Base-by-base conservation (phyloP, 2,113 vertebrate genomes). In the Lynx canadensis region DNA sequence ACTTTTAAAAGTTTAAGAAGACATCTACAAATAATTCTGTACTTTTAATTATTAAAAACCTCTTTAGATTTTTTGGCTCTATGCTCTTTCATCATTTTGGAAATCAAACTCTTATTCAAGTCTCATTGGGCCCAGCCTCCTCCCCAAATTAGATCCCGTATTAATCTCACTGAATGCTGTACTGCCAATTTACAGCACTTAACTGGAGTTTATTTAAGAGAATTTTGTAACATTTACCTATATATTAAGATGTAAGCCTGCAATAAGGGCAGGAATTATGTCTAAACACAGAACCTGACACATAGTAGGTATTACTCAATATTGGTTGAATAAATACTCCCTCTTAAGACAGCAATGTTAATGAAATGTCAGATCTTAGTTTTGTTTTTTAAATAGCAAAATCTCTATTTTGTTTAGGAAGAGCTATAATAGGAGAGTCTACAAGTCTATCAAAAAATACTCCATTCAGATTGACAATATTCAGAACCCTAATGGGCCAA, bases 21-120 rank as follows among this genome's bases (percentile, higher is more conserved):
- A 79, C 41, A 83, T 27, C 48, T 79, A 88, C 55, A 95, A 89
- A 69, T 74, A 85, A 65, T 27, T 65, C 41, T 78, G 12, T 11
- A 82, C 45, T 91, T 97, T 91, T 45, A 93, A 84, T 79, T 25
- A 87, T 50, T 74, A 76, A 93, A 94, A 88, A 84, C 52, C 19
- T 73, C 73, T 91, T 71, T 63, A 48, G 48, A 68, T 33, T 71
- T 91, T 89, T 78, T n/a, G 76, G 27, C 3, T 92, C 74, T 88
- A 60, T 87, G 50, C 23, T 60, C 21, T 18, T 87, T 88, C 57
- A 91, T 52, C 38, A 94, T 57, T n/a, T 95, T 36, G 36, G 29
- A 96, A 94, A 82, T 27, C 48, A 71, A 95, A 71, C 41, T 93
- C 79, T 71, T 86, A n/a, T 2, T 82, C 48, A 55, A 74, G 71